Evolutionary conservation across 1,140 invertebrate genomes (phyloP).

Genomic region (Leucophenga varia): DNA sequence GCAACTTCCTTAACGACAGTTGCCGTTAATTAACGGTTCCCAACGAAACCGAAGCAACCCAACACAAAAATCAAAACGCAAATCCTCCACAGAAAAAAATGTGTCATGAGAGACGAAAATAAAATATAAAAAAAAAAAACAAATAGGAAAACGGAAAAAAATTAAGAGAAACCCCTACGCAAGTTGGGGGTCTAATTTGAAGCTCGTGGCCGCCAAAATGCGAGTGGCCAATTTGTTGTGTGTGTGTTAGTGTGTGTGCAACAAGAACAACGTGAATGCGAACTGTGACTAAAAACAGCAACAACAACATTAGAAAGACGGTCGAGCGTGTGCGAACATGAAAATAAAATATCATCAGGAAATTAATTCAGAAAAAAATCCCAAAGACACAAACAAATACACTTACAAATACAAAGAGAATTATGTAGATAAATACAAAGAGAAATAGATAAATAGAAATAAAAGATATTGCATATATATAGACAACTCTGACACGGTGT

Average conservation of each 20-base stretch:
- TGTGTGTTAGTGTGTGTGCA: conserved; percentile 8
- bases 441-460: conserved; percentile 4
- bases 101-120: conserved; percentile 8
- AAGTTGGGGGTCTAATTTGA: conserved; percentile 36
- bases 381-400: conserved; percentile 30
- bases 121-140: too few species aligned
- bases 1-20: conserved; percentile 27
- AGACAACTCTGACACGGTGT: too few species aligned
- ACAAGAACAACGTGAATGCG: conserved; percentile 8
- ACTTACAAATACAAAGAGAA: conserved; percentile 18
- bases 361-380: conserved; percentile 44
- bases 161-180: conserved; percentile 25
- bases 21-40: conserved; percentile 34
- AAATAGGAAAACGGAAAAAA: too few species aligned
- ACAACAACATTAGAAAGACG: conserved; percentile 38
- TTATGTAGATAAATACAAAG: conserved; percentile 15
- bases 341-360: conserved; percentile 52
- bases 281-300: conserved; percentile 9
- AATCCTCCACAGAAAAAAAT: conserved; percentile 13
- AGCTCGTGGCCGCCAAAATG: conserved; percentile 39
- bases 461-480: conserved; percentile 13
- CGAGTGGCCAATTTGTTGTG: conserved; percentile 41
- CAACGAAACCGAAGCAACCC: conserved; percentile 11
- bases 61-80: conserved; percentile 6
- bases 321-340: conserved; percentile 44